phyloP scores from a whole-genome alignment of 2,888 invertebrate species.

The Drosophila ustulata region DNA sequence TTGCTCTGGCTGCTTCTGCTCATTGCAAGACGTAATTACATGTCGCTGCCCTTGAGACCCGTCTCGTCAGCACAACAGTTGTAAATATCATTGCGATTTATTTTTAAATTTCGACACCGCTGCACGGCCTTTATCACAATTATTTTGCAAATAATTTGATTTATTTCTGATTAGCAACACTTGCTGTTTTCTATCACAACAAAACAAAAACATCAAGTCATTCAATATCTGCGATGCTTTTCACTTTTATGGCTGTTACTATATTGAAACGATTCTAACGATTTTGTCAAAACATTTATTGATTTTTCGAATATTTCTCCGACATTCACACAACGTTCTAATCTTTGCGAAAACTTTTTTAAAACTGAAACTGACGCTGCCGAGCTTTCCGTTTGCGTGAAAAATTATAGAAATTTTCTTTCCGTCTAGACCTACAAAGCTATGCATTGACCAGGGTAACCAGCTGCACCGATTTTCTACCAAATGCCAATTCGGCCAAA shows the following conservation, averaged over 20 bases:
- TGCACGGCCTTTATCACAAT: constrained; percentile 42
- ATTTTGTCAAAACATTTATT: constrained; percentile 48
- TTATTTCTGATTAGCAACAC: background rate
- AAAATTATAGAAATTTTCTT: constrained; percentile 76
- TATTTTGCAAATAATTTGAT: constrained; percentile 15
- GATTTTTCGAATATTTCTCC: constrained; percentile 48
- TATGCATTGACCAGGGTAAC: constrained; percentile 56
- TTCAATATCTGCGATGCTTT: background rate
- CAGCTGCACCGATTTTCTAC: constrained; percentile 48
- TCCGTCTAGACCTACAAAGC: constrained; percentile 20
- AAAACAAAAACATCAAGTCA: background rate
- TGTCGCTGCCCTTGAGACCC: constrained; percentile 67
- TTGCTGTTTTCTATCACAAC: background rate
- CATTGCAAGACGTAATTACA: constrained; percentile 69
- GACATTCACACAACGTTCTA: constrained; percentile 57
- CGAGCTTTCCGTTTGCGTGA: constrained; percentile 60
- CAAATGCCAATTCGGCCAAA: constrained; percentile 6
- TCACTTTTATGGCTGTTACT: constrained; percentile 18
- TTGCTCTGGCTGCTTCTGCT: constrained; percentile 38
- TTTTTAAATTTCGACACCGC: constrained; percentile 57
- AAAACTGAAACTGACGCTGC: constrained; percentile 74
- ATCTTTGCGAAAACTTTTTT: constrained; percentile 79
- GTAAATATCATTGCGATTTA: constrained; percentile 65
- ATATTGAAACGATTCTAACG: constrained; percentile 25
- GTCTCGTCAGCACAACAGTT: constrained; percentile 53